Percentiles rank a stretch among this genome's conserved stretches.
Evolutionary conservation across 2,113 vertebrate species (phyloP).

Genomic region (Sula dactylatra): DNA sequence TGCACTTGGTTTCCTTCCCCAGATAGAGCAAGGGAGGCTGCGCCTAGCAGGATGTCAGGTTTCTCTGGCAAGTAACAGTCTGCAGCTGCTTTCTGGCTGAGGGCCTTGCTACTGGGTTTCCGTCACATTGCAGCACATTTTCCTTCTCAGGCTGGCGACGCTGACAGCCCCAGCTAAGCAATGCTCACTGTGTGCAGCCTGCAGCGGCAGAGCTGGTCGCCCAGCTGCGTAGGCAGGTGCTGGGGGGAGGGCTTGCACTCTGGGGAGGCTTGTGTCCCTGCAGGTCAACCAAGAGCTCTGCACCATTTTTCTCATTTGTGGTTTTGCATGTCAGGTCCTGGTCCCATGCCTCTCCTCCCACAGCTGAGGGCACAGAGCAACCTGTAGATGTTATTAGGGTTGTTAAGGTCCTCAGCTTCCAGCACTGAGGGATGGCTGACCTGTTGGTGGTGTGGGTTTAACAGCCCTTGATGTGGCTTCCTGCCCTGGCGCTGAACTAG

Average conservation of each 20-base stretch:
- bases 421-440: background rate
- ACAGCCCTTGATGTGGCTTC: background rate
- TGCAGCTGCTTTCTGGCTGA: background rate
- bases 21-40: background rate
- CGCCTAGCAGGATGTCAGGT: background rate
- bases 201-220: background rate
- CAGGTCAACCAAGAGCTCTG: background rate
- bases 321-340: background rate
- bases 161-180: background rate
- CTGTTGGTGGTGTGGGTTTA: background rate
- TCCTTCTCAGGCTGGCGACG: background rate
- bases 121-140: background rate
- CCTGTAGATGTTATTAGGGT: background rate
- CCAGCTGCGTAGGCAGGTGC: background rate
- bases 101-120: background rate
- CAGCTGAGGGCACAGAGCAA: background rate
- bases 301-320: accelerated
- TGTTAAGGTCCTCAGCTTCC: background rate
- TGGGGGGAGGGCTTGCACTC: background rate
- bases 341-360: background rate
- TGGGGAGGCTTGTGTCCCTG: background rate
- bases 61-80: background rate
- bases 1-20: background rate
- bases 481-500: background rate
- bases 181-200: accelerated